Evolutionary conservation across 2,888 invertebrate genomes (phyloP).

Genomic region (Drosophila bunnanda): DNA sequence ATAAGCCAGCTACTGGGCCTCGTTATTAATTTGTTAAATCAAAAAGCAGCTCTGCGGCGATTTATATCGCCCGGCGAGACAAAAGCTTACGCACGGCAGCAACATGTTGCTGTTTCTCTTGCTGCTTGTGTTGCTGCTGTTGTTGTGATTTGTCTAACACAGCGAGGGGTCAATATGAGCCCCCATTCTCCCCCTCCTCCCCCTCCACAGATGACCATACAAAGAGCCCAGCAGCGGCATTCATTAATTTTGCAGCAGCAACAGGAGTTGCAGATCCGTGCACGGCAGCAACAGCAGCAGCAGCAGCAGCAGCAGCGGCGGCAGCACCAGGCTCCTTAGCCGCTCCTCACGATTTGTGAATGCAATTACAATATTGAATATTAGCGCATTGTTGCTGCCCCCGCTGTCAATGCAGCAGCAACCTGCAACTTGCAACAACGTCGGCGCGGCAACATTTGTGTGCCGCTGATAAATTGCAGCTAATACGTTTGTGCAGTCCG

Average conservation of each 20-base stretch:
- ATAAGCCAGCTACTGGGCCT: conserved; percentile 72
- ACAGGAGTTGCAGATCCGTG: conserved; percentile 38
- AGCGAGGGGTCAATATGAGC: conserved; percentile 76
- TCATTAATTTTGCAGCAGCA: conserved; percentile 77
- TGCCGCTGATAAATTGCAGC: conserved; percentile 73
- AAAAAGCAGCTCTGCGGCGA: conserved; percentile 77
- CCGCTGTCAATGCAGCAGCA: conserved; percentile 66
- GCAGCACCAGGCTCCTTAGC: conserved; percentile 33
- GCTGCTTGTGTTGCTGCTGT: conserved; percentile 56
- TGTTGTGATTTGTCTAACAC: conserved; percentile 82
- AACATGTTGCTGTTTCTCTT: conserved; percentile 44
- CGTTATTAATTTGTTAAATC: conserved; percentile 83
- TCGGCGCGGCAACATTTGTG: conserved; percentile 56
- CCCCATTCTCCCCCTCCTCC: conserved; percentile 41
- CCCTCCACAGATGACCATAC: conserved; percentile 43
- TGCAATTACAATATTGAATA: conserved; percentile 82
- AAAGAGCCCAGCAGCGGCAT: conserved; percentile 74
- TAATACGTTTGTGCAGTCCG: conserved; percentile 74
- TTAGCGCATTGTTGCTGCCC: conserved; percentile 78
- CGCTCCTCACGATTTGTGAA: conserved; percentile 72
- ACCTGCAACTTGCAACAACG: conserved; percentile 43
- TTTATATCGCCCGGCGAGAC: conserved; percentile 74
- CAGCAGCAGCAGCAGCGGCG: conserved; percentile 37
- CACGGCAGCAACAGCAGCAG: conserved; percentile 40
- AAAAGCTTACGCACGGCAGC: conserved; percentile 68